Conservation (phyloP, 2,113 vertebrate species). For the Sisor rabdophorus region DNA sequence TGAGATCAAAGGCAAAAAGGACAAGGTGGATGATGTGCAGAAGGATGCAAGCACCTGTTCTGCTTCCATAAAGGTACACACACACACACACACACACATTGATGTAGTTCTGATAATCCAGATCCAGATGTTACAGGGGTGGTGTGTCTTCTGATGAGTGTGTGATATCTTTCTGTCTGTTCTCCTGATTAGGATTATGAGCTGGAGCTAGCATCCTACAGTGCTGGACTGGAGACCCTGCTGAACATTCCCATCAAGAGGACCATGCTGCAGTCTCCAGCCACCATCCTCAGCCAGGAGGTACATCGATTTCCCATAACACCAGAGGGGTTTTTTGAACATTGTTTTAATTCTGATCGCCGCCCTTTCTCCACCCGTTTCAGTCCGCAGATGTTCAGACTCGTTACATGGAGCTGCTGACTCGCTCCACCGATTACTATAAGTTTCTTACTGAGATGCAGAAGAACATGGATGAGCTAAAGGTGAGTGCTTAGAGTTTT, state of each 20-base stretch:
- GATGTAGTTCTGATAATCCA: no score
- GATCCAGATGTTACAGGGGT: no score
- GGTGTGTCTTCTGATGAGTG: no score
- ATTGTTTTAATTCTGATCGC: background rate
- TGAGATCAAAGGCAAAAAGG: conserved; percentile 90
- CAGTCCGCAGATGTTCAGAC: conserved; percentile 83
- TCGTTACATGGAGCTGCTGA: conserved; percentile 89
- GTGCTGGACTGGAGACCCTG: conserved; percentile 87
- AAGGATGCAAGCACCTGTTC: conserved; percentile 84
- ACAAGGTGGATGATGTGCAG: conserved; percentile 85
- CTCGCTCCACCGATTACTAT: conserved; percentile 87
- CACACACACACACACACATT: conserved; percentile 1
- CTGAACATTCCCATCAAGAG: conserved; percentile 92
- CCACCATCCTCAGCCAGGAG: conserved; percentile 83
- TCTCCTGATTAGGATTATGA: conserved; percentile 82
- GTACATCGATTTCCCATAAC: conserved; percentile 59
- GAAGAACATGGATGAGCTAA: conserved; percentile 93
- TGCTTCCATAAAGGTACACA: conserved; percentile 82
- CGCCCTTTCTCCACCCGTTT: conserved; percentile 24
- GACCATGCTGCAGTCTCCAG: conserved; percentile 86
- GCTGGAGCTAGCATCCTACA: conserved; percentile 87
- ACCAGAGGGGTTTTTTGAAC: background rate
- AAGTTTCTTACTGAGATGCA: conserved; percentile 88
- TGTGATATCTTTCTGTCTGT: no score
- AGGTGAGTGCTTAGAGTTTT: conserved; percentile 66